These are phyloP conservation scores for Lepeophtheirus nordmannii DNA, from an alignment of 2,888 invertebrate genomes.

Conservation along the genomic window DNA sequence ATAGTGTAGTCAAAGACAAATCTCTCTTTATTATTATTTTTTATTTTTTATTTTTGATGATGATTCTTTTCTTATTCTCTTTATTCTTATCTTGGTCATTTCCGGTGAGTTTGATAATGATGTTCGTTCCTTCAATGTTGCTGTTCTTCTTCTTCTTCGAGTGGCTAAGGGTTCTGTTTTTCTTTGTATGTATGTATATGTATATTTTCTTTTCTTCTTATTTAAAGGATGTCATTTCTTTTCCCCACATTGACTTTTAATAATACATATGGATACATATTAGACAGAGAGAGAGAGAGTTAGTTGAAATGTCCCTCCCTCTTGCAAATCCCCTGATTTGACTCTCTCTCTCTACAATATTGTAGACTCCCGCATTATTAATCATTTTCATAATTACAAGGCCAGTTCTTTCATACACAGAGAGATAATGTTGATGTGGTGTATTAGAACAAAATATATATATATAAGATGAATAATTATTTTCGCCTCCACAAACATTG, in stretches of 20 bases:
- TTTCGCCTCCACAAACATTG: background rate
- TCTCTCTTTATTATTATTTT: background rate
- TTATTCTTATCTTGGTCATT: background rate
- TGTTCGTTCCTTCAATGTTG: no score
- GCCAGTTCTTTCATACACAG: background rate
- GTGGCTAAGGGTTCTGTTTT: no score
- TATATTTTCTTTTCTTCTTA: no score
- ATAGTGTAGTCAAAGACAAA: background rate
- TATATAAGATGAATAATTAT: background rate
- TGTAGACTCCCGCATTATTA: background rate
- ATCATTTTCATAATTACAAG: constrained; percentile 3
- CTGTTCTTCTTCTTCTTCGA: no score
- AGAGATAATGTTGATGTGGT: background rate
- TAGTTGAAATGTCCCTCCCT: no score
- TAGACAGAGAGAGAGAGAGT: no score
- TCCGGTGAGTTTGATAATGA: background rate
- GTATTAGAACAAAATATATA: background rate
- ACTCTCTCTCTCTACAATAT: background rate
- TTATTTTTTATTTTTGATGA: background rate
- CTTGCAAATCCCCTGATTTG: no score
- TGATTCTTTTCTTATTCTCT: background rate
- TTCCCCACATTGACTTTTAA: no score
- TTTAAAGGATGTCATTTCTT: no score
- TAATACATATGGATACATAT: no score
- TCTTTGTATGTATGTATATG: no score